Evolutionary conservation across 2,797 vertebrate species (phyloP).

Genomic region (Rhincodon typus): DNA sequence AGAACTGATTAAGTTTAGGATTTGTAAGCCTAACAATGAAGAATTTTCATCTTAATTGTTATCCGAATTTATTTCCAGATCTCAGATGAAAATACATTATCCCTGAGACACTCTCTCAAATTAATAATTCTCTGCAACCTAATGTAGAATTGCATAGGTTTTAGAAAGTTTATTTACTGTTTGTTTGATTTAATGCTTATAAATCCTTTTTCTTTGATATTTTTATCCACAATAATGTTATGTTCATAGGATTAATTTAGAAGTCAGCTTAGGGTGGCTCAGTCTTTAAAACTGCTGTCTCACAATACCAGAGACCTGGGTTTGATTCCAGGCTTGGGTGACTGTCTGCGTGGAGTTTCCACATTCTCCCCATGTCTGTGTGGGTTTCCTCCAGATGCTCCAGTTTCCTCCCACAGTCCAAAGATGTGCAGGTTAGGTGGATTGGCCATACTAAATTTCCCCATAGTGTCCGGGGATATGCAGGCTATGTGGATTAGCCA

Average conservation of each 20-base stretch:
- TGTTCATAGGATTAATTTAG: too few relatives aligned
- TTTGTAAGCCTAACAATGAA: background rate
- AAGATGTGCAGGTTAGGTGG: too few relatives aligned
- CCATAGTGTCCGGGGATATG: too few relatives aligned
- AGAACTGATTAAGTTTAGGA: background rate
- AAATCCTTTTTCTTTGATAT: background rate
- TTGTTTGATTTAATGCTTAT: background rate
- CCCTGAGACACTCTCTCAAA: background rate
- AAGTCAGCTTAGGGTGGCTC: background rate
- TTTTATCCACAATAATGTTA: background rate
- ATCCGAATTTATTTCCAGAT: background rate
- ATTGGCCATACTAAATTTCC: too few relatives aligned
- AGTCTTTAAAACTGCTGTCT: too few relatives aligned
- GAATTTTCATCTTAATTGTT: background rate
- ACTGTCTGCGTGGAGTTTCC: too few relatives aligned
- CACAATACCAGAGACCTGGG: too few relatives aligned
- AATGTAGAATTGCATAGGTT: background rate
- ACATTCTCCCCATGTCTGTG: too few relatives aligned
- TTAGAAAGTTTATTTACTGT: background rate
- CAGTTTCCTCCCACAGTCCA: too few relatives aligned
- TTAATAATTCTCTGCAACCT: background rate
- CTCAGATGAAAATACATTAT: background rate
- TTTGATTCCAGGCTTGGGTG: too few relatives aligned
- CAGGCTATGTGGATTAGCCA: too few relatives aligned
- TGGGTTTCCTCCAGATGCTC: too few relatives aligned